Base-by-base conservation (phyloP, 2,888 invertebrate species). In the Callosobruchus maculatus region DNA sequence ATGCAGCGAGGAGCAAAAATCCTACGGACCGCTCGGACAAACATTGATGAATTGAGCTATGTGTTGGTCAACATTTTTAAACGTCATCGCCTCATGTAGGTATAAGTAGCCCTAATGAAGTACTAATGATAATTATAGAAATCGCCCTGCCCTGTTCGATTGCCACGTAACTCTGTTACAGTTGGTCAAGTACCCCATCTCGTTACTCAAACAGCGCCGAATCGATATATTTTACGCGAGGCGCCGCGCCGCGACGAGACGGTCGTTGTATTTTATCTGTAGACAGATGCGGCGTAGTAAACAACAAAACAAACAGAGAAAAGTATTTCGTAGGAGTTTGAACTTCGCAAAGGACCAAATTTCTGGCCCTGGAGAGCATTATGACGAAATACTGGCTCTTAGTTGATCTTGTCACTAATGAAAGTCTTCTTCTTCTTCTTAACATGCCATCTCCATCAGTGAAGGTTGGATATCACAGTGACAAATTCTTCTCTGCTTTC, bases 101-200 rank as follows among this genome's bases (percentile, higher is more conserved):
- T n/a, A n/a, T n/a, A n/a, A n/a, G n/a, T n/a, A n/a, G n/a, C n/a
- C n/a, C n/a, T n/a, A n/a, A n/a, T n/a, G n/a, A n/a, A n/a, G n/a
- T n/a, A 26, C 26, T 26, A 7, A 26, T 26, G 26, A 26, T 30
- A 30, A 30, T 30, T 18, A 7, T 18, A 49, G 3, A 1, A 49
- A 49, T 49, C 49, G 49, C 5, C 49, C 49, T 13, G 13, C 49
- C 49, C 49, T 49, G 49, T 18, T 49, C 13, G 1, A 13, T 49
- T 71, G 7, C 70, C 21, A n/a, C n/a, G 18, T 73, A 76, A 78
- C 77, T 74, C 78, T 78, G 78, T 77, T 81, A 80, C 77, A 79
- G 74, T 82, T 83, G 83, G 83, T 79, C 82, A 80, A 82, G 82
- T 82, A 80, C 80, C 80, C 79, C 82, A 80, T 82, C 82, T 9